Base-by-base conservation (phyloP, 2,888 invertebrate genomes). In the Chaitophorus viminalis region DNA sequence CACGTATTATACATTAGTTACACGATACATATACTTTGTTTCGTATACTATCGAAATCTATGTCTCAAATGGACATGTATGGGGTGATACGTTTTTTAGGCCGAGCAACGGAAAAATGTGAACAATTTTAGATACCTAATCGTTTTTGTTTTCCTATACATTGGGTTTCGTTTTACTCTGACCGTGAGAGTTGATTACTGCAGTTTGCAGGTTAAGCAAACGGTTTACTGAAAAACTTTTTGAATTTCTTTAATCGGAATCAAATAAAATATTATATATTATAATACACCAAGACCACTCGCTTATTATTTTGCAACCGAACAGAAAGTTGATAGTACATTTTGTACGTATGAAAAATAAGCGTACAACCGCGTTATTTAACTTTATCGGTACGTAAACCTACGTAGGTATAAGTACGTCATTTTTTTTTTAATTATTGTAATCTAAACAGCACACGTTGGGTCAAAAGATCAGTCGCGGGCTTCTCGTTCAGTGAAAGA, bases 61-160 rank as follows among this genome's bases (percentile, higher is more conserved):
- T 25, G 6, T 60, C 60, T 25, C 60, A 60, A 60, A 21, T 60
- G 46, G 11, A 46, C 46, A 46, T 46, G 46, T 14, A 14, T 46
- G 11, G 46, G 46, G 46, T 60, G 31, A 33, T 33, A 33, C 33
- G 9, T 21, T 21, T 11, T 29, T 65, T 9, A 11, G 65, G n/a
- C 21, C 21, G 36, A 5, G 11, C 54, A 65, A 11, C 25, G 11
- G 29, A 68, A 68, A 68, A 68, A 68, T 81, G 81, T 39, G 29
- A 81, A 68, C 39, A 81, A 81, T 81, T 68, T 39, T 4, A 11
- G 29, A 81, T 81, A n/a, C n/a, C n/a, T n/a, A 68, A 81, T 68
- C 11, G 21, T 46, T 39, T 46, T 0, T 17, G 1, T 68, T 46
- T 46, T 46, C 46, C 46, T 8, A 6, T 36, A 36, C 6, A 60